phyloP scores from a whole-genome alignment of 1,140 invertebrate species.

The Matsumurasca onukii region DNA sequence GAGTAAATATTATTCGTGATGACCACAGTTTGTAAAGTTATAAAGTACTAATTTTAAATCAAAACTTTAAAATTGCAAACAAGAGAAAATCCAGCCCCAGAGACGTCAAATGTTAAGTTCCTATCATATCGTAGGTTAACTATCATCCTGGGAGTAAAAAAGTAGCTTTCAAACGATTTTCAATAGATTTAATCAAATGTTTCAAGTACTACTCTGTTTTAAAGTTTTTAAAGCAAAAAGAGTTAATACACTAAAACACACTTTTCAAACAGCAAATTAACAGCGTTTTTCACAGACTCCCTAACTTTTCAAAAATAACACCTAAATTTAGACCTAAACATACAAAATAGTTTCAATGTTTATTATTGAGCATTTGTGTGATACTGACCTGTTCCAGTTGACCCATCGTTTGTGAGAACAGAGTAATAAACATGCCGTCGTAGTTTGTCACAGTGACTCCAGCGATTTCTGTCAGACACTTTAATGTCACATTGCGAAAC shows the following conservation, averaged over 20 bases:
- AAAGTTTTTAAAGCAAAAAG: neutral
- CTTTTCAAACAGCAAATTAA: neutral
- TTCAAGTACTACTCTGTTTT: no score
- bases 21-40: no score
- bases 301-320: neutral
- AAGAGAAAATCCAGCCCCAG: no score
- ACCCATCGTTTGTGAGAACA: constrained; percentile 89
- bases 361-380: no score
- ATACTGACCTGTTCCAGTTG: constrained; percentile 73
- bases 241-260: neutral
- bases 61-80: neutral
- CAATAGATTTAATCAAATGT: no score
- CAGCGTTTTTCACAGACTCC: neutral
- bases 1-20: no score
- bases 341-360: neutral
- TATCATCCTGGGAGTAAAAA: no score
- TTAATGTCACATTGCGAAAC: constrained; percentile 97
- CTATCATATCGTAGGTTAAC: no score
- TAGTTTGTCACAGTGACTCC: constrained; percentile 85
- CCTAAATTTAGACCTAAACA: neutral
- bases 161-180: no score
- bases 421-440: constrained; percentile 85
- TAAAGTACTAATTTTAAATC: no score
- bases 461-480: constrained; percentile 98
- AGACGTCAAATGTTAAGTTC: no score